Evolutionary conservation across 2,797 vertebrate species (phyloP).

Genomic region (Brachyalestes nurse): DNA sequence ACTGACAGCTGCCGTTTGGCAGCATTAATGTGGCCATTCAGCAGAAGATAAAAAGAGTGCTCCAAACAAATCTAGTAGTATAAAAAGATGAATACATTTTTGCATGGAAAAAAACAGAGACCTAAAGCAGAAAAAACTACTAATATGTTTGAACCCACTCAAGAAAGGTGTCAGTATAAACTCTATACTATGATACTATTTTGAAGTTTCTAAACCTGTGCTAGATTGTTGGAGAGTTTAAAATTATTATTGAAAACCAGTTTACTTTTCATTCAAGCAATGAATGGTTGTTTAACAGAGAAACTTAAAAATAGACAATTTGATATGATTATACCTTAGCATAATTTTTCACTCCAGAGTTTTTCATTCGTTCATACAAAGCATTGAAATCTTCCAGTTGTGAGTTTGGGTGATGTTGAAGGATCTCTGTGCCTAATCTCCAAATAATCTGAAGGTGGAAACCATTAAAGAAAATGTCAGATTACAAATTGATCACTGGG

Average conservation of each 20-base stretch:
- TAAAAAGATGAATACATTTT: not conserved
- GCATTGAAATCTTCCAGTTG: constrained; percentile 79
- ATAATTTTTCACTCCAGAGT: constrained; percentile 82
- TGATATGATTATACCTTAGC: constrained; percentile 77
- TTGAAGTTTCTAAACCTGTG: too few relatives aligned
- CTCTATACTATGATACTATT: too few relatives aligned
- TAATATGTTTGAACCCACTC: too few relatives aligned
- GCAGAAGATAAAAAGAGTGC: constrained; percentile 85
- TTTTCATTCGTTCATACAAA: constrained; percentile 90
- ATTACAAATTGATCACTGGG: not conserved
- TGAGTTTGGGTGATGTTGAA: constrained; percentile 84
- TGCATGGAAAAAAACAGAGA: not conserved
- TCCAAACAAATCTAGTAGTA: constrained; percentile 86
- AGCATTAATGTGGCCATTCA: constrained; percentile 80
- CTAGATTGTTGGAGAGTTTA: too few relatives aligned
- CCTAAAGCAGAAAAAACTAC: too few relatives aligned
- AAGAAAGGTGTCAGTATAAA: too few relatives aligned
- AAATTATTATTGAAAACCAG: too few relatives aligned
- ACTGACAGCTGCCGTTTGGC: constrained; percentile 80
- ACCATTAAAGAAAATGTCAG: not conserved
- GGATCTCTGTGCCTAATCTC: constrained; percentile 88
- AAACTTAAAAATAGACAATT: not conserved
- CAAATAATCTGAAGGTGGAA: constrained; percentile 80
- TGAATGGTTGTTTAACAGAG: too few relatives aligned
- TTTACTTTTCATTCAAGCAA: too few relatives aligned